Evolutionary conservation across 2,888 invertebrate species (phyloP).

Genomic region (Chrysotoxum bicinctum): DNA sequence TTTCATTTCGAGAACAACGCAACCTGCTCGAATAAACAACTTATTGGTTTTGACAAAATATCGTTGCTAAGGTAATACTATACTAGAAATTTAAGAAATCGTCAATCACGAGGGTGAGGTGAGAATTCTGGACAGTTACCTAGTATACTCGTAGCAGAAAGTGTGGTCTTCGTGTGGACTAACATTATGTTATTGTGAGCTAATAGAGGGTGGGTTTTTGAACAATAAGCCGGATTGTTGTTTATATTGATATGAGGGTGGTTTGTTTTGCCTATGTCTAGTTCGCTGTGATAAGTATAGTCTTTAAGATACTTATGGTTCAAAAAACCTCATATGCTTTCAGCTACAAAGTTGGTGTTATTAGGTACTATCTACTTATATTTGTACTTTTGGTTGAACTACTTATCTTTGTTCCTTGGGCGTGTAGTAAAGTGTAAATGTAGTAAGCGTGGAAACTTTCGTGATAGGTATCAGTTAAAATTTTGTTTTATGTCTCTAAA

Average conservation of each 20-base stretch:
- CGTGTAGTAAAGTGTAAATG: not conserved
- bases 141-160: constrained; percentile 1
- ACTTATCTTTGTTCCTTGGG: not conserved
- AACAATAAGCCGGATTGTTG: constrained; percentile 1
- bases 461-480: not conserved
- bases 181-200: constrained; percentile 32
- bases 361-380: not conserved
- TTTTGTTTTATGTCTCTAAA: not conserved
- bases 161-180: constrained; percentile 35
- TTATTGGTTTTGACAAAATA: constrained; percentile 52
- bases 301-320: constrained; percentile 22
- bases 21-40: constrained; percentile 52
- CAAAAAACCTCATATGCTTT: not conserved
- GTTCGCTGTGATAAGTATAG: not conserved
- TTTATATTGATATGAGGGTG: constrained; percentile 6
- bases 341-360: not conserved
- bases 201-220: constrained; percentile 14
- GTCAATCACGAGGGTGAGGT: constrained; percentile 12
- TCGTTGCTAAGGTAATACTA: constrained; percentile 57
- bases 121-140: constrained; percentile 16
- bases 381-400: not conserved
- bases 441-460: not conserved
- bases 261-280: not conserved
- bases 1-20: constrained; percentile 51
- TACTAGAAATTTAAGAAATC: not conserved